Percentiles rank a stretch among this genome's conserved stretches.
These are phyloP conservation scores for Bombus affinis DNA, from an alignment of 1,140 invertebrate species.

Conservation along the genomic window DNA sequence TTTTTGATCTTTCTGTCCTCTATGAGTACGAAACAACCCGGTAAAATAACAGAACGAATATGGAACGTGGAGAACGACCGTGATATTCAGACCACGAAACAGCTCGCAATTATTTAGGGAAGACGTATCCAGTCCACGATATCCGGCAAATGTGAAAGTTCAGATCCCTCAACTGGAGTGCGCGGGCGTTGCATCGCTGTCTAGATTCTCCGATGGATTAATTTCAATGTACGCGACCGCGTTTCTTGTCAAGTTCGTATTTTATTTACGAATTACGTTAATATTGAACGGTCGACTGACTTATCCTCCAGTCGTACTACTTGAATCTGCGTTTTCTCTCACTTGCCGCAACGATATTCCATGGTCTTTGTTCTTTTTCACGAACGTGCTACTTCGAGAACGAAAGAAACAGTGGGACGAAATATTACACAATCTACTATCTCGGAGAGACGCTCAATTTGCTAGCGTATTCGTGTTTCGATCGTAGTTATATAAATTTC, in stretches of 20 bases:
- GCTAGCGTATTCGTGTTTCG: not conserved
- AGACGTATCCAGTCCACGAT: not conserved
- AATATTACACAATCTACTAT: not conserved
- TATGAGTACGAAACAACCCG: not conserved
- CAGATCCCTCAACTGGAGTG: not conserved
- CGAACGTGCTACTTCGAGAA: not conserved
- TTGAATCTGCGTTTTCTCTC: no score
- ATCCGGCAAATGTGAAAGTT: conserved; percentile 15
- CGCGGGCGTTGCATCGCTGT: not conserved
- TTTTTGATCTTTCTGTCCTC: no score
- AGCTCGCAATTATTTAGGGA: conserved; percentile 15
- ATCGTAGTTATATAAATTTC: not conserved
- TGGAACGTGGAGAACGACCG: not conserved
- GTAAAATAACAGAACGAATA: not conserved
- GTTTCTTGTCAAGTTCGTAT: not conserved
- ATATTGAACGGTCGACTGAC: not conserved
- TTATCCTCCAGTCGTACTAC: not conserved
- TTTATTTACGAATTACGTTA: no score
- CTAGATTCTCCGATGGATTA: not conserved
- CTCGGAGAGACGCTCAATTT: no score
- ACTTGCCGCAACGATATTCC: no score
- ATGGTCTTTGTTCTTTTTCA: no score
- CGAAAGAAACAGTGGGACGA: no score
- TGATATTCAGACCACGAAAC: not conserved
- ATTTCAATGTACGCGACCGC: not conserved